These are phyloP conservation scores for Caenorhabditis panamensis DNA, from an alignment of 2,888 invertebrate species.

Conservation along the genomic window DNA sequence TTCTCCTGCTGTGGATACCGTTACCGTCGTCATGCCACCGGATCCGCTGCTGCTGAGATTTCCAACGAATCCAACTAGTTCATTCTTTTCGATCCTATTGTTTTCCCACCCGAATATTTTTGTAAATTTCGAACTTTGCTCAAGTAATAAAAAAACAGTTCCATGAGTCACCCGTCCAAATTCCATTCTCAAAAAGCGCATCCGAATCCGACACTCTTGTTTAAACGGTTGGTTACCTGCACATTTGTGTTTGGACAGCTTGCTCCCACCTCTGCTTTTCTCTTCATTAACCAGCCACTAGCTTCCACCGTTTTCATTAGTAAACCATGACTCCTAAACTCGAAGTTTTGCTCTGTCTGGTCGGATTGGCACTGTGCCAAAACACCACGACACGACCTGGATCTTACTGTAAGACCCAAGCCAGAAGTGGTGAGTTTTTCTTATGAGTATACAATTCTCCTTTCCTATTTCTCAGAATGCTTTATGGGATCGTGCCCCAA, in stretches of 20 bases:
- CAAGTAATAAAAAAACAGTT: neutral
- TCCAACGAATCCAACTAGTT: no score
- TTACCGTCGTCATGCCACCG: conserved; percentile 29
- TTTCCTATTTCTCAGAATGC: conserved; percentile 46
- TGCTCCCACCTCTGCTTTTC: conserved; percentile 13
- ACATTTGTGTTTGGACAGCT: conserved; percentile 37
- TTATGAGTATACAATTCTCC: neutral
- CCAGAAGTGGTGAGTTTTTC: conserved; percentile 43
- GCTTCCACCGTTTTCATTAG: conserved; percentile 14
- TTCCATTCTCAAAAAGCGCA: neutral
- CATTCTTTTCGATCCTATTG: no score
- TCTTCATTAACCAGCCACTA: conserved; percentile 28
- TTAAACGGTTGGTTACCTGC: conserved; percentile 45
- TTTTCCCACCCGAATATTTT: no score
- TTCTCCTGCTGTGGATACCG: conserved; percentile 53
- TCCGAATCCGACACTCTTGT: conserved; percentile 20
- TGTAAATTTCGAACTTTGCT: conserved; percentile 19
- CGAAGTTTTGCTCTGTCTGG: conserved; percentile 27
- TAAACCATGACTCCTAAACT: conserved; percentile 31
- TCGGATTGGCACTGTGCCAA: conserved; percentile 40
- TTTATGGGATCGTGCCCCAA: conserved; percentile 63
- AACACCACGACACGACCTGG: conserved; percentile 25
- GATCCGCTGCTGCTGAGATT: neutral
- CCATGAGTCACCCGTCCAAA: conserved; percentile 20
- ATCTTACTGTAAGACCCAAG: conserved; percentile 32